Evolutionary conservation across 2,113 vertebrate genomes (phyloP), one percentile per base, ranked within the genome.

Genomic region (Charadrius vociferus): DNA sequence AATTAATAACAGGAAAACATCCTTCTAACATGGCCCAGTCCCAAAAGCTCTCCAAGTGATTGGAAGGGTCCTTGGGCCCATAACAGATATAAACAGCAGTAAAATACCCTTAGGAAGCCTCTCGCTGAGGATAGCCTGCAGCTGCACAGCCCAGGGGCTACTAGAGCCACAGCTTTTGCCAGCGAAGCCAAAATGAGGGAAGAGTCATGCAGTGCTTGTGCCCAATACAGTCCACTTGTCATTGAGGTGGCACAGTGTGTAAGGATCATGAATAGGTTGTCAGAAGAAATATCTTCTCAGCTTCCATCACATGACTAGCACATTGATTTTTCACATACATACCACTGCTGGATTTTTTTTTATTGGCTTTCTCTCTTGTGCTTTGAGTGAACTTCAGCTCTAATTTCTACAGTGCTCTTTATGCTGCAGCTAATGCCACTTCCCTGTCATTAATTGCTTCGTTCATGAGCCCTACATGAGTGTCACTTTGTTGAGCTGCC

Each of bases 401-500:
- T 95, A n/a, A 87, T 58, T 81, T 80, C 90, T 75, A 56, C 41
- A 66, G 78, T 7, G 41, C 70, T 93, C 50, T 78, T 95, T 91
- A 21, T 49, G 52, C 62, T 66, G 62, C 62, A 80, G n/a, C 78
- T 90, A 79, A 61, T 66, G 81, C 87, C 66, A 61, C 90, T 96
- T 93, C 78, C 70, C 47, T 83, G 91, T 67, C 93, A 91, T 86
- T 97, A 87, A 89, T 77, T 93, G 96, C 91, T 83, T 88, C 0
- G 1, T 81, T 92, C 74, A 8, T 17, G 58, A 88, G 90, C 85
- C 73, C 88, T 87, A 30, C 66, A 5, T 61, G 93, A 97, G 91
- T 87, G 84, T 93, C 87, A 62, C 93, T 96, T 87, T 95, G 92
- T 80, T 70, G 91, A 85, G 89, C 74, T 96, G 97, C 96, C 94